phyloP scores from a whole-genome alignment of 2,113 vertebrate species.

The Panthera uncia region DNA sequence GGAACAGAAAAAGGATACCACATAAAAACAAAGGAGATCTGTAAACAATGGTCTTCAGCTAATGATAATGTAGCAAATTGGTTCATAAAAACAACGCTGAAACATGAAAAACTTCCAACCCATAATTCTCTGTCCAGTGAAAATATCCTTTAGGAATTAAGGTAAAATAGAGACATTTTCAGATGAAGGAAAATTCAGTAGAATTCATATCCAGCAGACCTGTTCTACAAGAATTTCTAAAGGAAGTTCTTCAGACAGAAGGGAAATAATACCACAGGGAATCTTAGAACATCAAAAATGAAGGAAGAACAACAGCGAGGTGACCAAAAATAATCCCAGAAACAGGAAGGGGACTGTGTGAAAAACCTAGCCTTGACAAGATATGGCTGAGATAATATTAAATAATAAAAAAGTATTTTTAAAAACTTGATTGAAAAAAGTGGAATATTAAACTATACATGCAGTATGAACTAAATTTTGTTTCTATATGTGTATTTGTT shows the following conservation, averaged over 20 bases:
- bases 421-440: not conserved
- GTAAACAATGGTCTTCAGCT: not conserved
- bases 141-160: not conserved
- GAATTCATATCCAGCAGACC: not conserved
- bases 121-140: not conserved
- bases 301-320: constrained; percentile 1
- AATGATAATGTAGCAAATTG: not conserved
- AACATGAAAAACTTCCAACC: not conserved
- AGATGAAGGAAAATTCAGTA: not conserved
- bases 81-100: not conserved
- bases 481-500: not conserved
- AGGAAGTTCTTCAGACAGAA: constrained; percentile 55
- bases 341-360: not conserved
- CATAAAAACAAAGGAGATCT: not conserved
- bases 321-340: constrained; percentile 38
- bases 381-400: not conserved
- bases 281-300: not conserved
- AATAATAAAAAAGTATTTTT: not conserved
- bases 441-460: not conserved
- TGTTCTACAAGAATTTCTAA: not conserved
- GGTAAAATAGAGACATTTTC: not conserved
- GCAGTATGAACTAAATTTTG: constrained; percentile 18
- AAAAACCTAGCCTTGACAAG: not conserved
- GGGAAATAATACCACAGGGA: constrained; percentile 6
- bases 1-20: not conserved